Percentiles rank a stretch among this genome's conserved stretches.
These are phyloP conservation scores for Spialia ferax DNA, from an alignment of 2,888 invertebrate species.

Conservation along the genomic window DNA sequence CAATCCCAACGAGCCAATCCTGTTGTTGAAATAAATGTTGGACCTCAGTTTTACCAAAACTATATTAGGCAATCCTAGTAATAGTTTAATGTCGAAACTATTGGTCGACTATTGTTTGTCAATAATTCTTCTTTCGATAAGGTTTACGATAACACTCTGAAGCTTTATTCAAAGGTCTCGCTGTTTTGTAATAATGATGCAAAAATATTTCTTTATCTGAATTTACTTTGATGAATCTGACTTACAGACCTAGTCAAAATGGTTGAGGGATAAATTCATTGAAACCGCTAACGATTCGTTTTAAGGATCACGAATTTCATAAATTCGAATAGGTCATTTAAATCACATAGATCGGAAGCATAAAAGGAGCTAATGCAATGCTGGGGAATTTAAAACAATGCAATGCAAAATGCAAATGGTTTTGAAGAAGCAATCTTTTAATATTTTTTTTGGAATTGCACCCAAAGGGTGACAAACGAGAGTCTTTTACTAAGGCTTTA, in stretches of 20 bases:
- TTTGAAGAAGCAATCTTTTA: too few species aligned
- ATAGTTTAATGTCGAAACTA: not conserved
- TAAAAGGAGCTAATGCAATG: too few species aligned
- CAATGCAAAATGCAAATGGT: too few species aligned
- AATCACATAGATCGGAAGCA: not conserved
- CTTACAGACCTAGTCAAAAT: not conserved
- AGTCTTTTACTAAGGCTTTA: too few species aligned
- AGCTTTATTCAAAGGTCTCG: not conserved
- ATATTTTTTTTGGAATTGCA: too few species aligned
- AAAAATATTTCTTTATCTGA: not conserved
- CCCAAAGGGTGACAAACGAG: too few species aligned
- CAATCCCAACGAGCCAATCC: too few species aligned
- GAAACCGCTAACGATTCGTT: not conserved
- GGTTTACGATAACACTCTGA: not conserved
- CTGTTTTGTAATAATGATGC: not conserved
- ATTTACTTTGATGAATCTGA: conserved; percentile 9
- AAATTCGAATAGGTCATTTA: not conserved
- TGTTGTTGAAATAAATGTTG: not conserved
- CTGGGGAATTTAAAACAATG: too few species aligned
- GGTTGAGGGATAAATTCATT: not conserved
- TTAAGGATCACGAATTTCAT: not conserved
- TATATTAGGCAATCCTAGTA: not conserved
- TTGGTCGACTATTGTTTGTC: not conserved
- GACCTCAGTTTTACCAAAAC: not conserved
- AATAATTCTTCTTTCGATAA: conserved; percentile 3